phyloP scores from a whole-genome alignment of 2,797 vertebrate species.

The Allobates femoralis region DNA sequence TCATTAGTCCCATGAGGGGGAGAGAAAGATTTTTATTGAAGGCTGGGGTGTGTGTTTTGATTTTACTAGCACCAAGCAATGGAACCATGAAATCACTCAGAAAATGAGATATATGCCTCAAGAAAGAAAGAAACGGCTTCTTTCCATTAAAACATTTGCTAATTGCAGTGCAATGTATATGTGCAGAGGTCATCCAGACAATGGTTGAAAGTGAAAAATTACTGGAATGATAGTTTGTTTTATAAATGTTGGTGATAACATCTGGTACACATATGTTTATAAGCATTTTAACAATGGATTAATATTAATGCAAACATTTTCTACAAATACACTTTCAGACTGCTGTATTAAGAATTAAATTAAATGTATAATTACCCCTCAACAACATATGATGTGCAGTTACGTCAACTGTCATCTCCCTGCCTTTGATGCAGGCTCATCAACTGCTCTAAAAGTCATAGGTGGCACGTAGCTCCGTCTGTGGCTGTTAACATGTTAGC shows the following conservation, averaged over 20 bases:
- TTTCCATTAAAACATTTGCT: not conserved
- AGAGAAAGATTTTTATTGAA: constrained; percentile 69
- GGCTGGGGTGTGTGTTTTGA: constrained; percentile 70
- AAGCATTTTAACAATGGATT: not conserved
- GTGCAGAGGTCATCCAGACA: not conserved
- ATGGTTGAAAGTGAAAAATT: not conserved
- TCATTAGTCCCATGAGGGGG: constrained; percentile 68
- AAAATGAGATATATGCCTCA: constrained; percentile 64
- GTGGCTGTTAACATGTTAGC: too few relatives aligned
- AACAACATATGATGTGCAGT: too few relatives aligned
- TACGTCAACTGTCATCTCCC: too few relatives aligned
- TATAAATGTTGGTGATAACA: too few relatives aligned
- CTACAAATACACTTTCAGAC: not conserved
- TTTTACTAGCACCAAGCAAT: constrained; percentile 70
- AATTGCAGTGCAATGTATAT: not conserved
- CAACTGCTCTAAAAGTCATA: too few relatives aligned
- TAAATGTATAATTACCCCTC: too few relatives aligned
- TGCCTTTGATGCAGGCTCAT: too few relatives aligned
- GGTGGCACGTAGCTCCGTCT: too few relatives aligned
- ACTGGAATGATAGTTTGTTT: too few relatives aligned
- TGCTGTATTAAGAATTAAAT: not conserved
- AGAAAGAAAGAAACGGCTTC: constrained; percentile 62
- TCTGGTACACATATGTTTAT: too few relatives aligned
- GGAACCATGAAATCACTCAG: constrained; percentile 69
- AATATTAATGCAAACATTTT: not conserved